Evolutionary conservation across 2,113 vertebrate species (phyloP), one percentile per base, ranked within the genome.

Genomic region (Oncorhynchus mykiss): DNA sequence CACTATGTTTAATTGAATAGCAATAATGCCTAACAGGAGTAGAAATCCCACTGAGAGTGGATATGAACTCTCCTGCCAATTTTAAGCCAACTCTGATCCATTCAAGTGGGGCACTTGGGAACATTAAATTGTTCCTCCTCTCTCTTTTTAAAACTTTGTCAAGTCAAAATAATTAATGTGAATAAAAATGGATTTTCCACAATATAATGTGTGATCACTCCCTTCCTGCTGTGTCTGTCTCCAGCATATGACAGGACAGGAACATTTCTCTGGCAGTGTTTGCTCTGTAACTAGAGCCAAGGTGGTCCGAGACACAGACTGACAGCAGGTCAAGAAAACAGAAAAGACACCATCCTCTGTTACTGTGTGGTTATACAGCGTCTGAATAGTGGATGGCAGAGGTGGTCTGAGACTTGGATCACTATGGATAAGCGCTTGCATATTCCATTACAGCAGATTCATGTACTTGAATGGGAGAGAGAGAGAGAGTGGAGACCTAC

Each of bases 401-500:
- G 51, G 16, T 54, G 16, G 51, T 54, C 14, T 54, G 51, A 14
- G 51, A 54, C 16, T 54, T 54, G 51, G 13, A 54, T 54, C 51
- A 54, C 16, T 16, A 54, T 54, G 16, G 16, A 54, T 54, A 3
- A 54, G 3, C 4, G 51, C 12, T 18, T 54, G 5, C 51, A 54
- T 54, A 54, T 54, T 54, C 51, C 51, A 54, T 54, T 54, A 16
- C 13, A 54, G 51, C 1, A 54, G 51, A 54, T 54, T 14, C 3
- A 18, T 54, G 51, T 18, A 54, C 51, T 54, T 54, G 25, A 34
- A 7, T 11, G 64, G 64, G 4, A 29, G 64, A 25, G 25, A 34
- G 14, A 49, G 7, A 16, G 14, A 18, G 6, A 5, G 34, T 13
- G 49, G 16, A 5, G 39, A 3, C 93, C 88, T 79, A 99, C 97